These are phyloP conservation scores for Pholis gunnellus DNA, from an alignment of 2,113 vertebrate species.

Conservation along the genomic window DNA sequence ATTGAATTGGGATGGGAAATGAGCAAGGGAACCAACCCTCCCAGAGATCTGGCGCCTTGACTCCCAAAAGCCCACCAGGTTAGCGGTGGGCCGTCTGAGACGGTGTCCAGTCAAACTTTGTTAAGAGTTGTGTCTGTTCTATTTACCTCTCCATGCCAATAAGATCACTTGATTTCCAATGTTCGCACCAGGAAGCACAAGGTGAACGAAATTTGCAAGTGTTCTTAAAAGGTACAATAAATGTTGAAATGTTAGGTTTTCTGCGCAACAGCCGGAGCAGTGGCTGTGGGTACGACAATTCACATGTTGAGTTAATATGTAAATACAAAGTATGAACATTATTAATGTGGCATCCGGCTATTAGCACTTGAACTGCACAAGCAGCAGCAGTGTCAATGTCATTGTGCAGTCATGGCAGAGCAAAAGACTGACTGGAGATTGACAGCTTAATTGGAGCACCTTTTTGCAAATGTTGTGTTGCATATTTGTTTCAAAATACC, in stretches of 20 bases:
- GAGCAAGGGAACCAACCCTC: conserved; percentile 83
- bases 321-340: not conserved
- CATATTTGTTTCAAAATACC: not conserved
- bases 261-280: not conserved
- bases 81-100: conserved; percentile 72
- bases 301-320: not conserved
- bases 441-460: not conserved
- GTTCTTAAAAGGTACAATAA: not conserved
- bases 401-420: not conserved
- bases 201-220: not conserved
- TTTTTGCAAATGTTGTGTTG: conserved; percentile 12
- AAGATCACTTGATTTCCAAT: not conserved
- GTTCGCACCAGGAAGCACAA: not conserved
- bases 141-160: not conserved
- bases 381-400: conserved; percentile 5
- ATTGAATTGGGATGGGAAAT: conserved; percentile 85
- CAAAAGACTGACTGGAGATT: not conserved
- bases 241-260: not conserved
- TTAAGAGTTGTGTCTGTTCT: not conserved
- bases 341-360: not conserved
- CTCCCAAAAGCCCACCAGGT: conserved; percentile 81
- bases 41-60: conserved; percentile 78
- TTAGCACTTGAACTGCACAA: conserved; percentile 1
- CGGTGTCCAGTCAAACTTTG: conserved; percentile 8
- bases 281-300: not conserved